Evolutionary conservation across 2,113 vertebrate genomes (phyloP).

Genomic region (Periophthalmus modestus): DNA sequence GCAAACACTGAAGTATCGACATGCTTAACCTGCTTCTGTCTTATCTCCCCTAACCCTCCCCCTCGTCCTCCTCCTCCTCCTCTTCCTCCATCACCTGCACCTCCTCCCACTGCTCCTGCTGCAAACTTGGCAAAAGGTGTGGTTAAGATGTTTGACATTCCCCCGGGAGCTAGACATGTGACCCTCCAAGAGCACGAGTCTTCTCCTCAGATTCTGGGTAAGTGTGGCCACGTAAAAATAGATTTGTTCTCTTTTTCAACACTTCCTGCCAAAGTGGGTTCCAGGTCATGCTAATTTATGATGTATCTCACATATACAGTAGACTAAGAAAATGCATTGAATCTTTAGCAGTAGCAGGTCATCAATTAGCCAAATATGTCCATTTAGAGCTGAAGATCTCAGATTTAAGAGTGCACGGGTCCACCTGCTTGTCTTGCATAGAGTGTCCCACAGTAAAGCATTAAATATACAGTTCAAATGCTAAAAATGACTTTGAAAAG

Average conservation of each 20-base stretch:
- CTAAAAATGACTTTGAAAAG: no score
- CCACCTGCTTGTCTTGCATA: background rate
- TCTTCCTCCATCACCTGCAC: background rate
- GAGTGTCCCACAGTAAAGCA: no score
- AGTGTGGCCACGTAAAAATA: slow-evolving; percentile 72
- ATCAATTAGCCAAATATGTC: no score
- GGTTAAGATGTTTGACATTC: slow-evolving; percentile 99
- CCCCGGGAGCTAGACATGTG: slow-evolving; percentile 96
- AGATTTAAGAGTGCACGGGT: no score
- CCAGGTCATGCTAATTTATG: background rate
- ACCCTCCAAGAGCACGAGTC: slow-evolving; percentile 97
- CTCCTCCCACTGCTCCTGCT: slow-evolving; percentile 33
- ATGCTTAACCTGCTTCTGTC: slow-evolving; percentile 74
- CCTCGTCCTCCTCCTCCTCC: slow-evolving; percentile 30
- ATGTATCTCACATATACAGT: background rate
- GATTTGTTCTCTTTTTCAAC: background rate
- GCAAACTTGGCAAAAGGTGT: slow-evolving; percentile 86
- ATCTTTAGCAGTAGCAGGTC: no score
- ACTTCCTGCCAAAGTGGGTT: background rate
- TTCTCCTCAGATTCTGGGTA: slow-evolving; percentile 98
- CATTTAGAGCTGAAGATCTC: no score
- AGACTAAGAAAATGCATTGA: background rate
- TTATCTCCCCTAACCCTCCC: slow-evolving; percentile 78
- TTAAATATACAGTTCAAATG: no score
- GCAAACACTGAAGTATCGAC: slow-evolving; percentile 53